phyloP scores from a whole-genome alignment of 2,113 vertebrate species.

The Loxodonta africana region DNA sequence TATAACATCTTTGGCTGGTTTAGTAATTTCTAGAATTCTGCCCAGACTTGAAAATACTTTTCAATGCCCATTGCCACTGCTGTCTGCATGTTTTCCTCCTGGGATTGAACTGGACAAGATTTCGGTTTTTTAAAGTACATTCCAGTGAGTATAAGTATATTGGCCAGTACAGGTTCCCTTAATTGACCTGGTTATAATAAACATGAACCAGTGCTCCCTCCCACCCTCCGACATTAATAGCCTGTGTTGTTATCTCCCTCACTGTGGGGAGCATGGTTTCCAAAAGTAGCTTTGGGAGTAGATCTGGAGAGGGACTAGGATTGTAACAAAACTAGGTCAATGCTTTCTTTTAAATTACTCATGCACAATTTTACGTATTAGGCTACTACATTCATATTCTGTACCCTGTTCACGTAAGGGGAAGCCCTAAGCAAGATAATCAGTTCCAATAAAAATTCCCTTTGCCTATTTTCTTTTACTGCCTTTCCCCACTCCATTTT shows the following conservation, averaged over 20 bases:
- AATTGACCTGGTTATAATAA: conserved; percentile 27
- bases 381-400: background rate
- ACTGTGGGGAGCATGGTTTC: background rate
- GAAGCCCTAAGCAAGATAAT: background rate
- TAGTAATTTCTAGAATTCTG: conserved; percentile 64
- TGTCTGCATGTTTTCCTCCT: conserved; percentile 49
- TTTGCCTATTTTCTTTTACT: background rate
- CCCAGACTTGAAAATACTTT: conserved; percentile 38
- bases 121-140: conserved; percentile 26
- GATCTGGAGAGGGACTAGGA: background rate
- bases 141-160: conserved; percentile 7
- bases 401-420: background rate
- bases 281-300: background rate
- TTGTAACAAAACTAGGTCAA: background rate
- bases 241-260: background rate
- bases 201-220: background rate
- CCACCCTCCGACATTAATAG: background rate
- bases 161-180: background rate
- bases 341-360: background rate
- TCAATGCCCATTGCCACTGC: background rate
- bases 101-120: background rate
- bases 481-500: background rate
- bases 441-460: background rate
- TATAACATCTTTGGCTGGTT: background rate
- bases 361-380: background rate